These are phyloP conservation scores for Zaprionus bogoriensis DNA, from an alignment of 2,888 invertebrate genomes.

Conservation along the genomic window DNA sequence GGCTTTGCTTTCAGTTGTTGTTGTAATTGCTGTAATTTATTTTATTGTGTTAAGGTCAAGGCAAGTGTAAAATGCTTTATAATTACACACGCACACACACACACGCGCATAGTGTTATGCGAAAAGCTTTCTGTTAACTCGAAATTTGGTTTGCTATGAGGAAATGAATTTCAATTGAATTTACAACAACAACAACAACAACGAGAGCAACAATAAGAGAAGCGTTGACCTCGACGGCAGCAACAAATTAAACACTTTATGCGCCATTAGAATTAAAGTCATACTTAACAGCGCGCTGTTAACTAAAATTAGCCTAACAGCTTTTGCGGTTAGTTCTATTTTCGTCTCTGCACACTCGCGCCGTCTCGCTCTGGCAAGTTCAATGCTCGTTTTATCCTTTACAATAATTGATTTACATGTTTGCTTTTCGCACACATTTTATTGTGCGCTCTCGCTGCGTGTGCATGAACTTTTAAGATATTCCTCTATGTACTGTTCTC, in stretches of 20 bases:
- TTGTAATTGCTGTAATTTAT: conserved; percentile 65
- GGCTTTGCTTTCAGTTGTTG: conserved; percentile 44
- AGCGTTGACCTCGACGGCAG: conserved; percentile 48
- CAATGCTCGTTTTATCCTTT: conserved; percentile 70
- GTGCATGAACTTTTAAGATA: conserved; percentile 75
- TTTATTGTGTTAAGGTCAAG: conserved; percentile 81
- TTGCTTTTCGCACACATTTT: conserved; percentile 9
- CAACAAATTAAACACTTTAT: not conserved
- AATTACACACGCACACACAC: conserved; percentile 50
- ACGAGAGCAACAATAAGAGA: conserved; percentile 13
- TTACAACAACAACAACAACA: conserved; percentile 21
- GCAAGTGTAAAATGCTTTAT: conserved; percentile 68
- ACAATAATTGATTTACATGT: conserved; percentile 62
- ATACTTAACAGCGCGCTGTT: conserved; percentile 19
- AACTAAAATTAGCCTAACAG: not conserved
- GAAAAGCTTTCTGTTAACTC: conserved; percentile 10
- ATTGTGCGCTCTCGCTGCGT: conserved; percentile 31
- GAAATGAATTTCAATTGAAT: conserved; percentile 65
- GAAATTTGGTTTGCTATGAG: conserved; percentile 48
- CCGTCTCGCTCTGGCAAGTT: conserved; percentile 28
- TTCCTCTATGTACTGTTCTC: conserved; percentile 48
- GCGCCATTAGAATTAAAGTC: not conserved
- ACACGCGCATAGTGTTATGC: conserved; percentile 20
- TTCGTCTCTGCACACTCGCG: not conserved
- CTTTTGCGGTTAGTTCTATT: not conserved